Evolutionary conservation across 2,797 vertebrate genomes (phyloP), one percentile per base, ranked within the genome.

Genomic region (Platyrinchus mystaceus): DNA sequence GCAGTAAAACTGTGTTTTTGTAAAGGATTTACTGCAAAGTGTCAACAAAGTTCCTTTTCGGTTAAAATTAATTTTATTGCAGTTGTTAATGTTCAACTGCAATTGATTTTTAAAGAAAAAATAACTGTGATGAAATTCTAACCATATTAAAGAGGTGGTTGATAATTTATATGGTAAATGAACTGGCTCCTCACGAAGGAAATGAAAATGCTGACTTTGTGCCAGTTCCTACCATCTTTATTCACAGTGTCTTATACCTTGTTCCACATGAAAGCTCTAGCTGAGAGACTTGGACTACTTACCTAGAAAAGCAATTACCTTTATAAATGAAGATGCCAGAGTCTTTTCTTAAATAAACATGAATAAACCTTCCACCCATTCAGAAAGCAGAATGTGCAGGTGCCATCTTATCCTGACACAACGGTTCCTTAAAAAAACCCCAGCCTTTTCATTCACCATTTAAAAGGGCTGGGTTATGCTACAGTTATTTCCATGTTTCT

Each of bases 401-500:
- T 96, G 73, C 76, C 84, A 67, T 74, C 58, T 87, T 85, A 80
- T 83, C 78, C 79, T 82, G 44, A 20, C 32, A 23, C 87, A 90
- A 87, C n/a, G 69, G 55, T 69, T 89, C 3, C 9, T 67, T 52
- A 59, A 44, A 53, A 13, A 69, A 34, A 0, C 24, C 24, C 15
- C 23, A 47, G 10, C 34, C 46, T 81, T 84, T 88, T 94, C 46
- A 88, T 89, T 96, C 87, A 74, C 67, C 23, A 53, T 66, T 95
- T 90, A 66, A 90, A 87, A 95, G 52, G 20, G 37, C 37, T 83
- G 58, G 63, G 49, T 94, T 94, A 94, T 95, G 75, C 58, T 59
- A 19, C 79, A 66, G 84, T 90, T 88, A 80, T 95, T 96, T 97
- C 94, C 56, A 30, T 77, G 91, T 94, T 91, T 91, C 80, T 88